These are phyloP conservation scores for Stichodactyla helianthus DNA, from an alignment of 64 coral and sea anemone genomes.

Conservation along the genomic window DNA sequence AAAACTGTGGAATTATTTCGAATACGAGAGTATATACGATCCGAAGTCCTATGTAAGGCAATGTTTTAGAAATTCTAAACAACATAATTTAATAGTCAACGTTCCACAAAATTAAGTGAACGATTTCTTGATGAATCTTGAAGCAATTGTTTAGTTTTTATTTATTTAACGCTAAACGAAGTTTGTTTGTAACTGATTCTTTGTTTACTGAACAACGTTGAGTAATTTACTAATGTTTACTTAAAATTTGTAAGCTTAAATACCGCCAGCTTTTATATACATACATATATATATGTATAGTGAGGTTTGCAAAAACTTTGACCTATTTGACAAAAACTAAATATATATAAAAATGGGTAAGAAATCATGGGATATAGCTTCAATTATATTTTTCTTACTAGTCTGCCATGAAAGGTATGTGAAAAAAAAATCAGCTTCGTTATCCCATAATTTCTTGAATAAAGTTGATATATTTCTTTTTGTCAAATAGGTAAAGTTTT, in stretches of 20 bases:
- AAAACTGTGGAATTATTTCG: background rate
- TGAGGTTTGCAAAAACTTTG: no score
- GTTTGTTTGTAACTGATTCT: background rate
- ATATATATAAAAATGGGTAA: no score
- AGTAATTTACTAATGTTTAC: background rate
- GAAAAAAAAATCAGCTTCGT: no score
- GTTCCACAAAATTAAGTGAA: background rate
- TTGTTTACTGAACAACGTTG: background rate
- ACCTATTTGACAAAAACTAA: no score
- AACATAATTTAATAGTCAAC: background rate
- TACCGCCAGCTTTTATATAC: background rate
- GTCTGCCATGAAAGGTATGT: no score
- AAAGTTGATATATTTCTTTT: no score
- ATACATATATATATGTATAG: no score
- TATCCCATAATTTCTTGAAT: no score
- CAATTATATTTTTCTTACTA: no score
- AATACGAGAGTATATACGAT: background rate
- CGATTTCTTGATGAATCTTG: background rate
- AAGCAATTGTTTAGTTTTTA: background rate
- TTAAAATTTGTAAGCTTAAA: background rate
- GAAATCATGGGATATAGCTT: no score
- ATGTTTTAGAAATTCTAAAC: background rate
- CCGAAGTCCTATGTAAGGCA: background rate
- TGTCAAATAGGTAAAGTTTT: no score
- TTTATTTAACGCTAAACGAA: background rate